Base-by-base conservation (phyloP, 2,888 invertebrate species). In the Creontiades dilutus region DNA sequence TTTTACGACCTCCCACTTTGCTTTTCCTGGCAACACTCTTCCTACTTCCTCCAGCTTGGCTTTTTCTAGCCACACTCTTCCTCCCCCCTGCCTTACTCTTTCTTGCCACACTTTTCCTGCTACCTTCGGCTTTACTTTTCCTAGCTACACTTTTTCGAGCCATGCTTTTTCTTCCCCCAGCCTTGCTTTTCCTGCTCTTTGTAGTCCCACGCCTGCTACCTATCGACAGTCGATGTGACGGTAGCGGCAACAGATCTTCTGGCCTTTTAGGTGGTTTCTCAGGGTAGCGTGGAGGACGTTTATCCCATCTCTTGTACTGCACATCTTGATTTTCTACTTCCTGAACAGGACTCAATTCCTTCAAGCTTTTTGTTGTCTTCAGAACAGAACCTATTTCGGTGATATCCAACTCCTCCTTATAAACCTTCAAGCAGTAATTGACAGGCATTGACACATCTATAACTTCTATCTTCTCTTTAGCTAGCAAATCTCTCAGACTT, bases 351-450 rank as follows among this genome's bases (percentile, higher is more conserved):
- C 23, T 37, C 9, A 28, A 37, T 27, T 84, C 89, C 28, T 84
- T 46, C 28, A 55, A 90, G 90, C 90, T 91, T 46, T 90, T 91
- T 85, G 85, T 90, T 5, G 27, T 48, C 76, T 88, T 84, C 76
- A 80, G 55, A 37, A 47, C 80, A 12, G 75, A 61, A 0, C 68
- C 88, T 16, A 88, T 16, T n/a, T 61, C 75, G 9, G 85, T 88
- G 0, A 84, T 88, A 1, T 48, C 68, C 48, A 84, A 48, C n/a
- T 89, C 84, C 3, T 75, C 61, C 28, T 76, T 75, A 75, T 90
- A 91, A 37, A 93, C 93, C 88, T 94, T 93, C 11, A 96, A 92
- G 92, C 95, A 95, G 93, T 94, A 94, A 92, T 95, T 95, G 16
- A 95, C 94, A n/a, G 94, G 95, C 48, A 94, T 92, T 92, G 94